Evolutionary conservation across 2,113 vertebrate species (phyloP).

Genomic region (Cebus imitator): DNA sequence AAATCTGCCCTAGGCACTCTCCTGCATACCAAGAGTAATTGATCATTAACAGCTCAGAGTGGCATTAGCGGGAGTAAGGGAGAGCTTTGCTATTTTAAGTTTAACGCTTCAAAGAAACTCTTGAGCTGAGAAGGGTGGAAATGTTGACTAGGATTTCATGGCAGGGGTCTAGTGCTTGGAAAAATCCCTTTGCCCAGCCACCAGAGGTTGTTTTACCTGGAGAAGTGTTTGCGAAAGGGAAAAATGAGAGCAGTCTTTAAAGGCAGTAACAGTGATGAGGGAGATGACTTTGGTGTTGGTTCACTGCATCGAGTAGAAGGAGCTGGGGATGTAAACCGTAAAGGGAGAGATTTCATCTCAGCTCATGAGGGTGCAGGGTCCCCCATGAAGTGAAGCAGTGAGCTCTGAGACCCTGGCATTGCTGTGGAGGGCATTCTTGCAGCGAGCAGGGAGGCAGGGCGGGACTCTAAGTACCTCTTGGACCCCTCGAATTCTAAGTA

Average conservation of each 20-base stretch:
- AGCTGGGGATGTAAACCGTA: too few species aligned
- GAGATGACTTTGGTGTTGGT: neutral
- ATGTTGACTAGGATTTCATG: slow-evolving; percentile 55
- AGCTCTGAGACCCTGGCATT: neutral
- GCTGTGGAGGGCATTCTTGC: neutral
- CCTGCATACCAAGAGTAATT: slow-evolving; percentile 16
- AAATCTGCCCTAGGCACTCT: neutral
- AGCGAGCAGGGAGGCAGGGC: neutral
- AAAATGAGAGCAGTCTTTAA: neutral
- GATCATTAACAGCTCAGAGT: slow-evolving; percentile 63
- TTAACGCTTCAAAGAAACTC: slow-evolving; percentile 70
- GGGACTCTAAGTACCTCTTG: neutral
- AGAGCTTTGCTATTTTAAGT: slow-evolving; percentile 54
- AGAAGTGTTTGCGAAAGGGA: neutral
- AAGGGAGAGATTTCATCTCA: neutral
- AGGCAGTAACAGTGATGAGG: neutral
- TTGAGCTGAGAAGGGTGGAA: neutral
- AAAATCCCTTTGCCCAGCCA: slow-evolving; percentile 19
- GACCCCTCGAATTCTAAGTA: neutral
- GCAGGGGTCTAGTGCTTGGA: slow-evolving; percentile 7
- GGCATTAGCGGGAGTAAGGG: neutral
- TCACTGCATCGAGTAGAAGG: neutral
- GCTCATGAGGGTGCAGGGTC: too few species aligned
- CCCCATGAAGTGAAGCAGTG: neutral
- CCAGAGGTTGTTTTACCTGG: neutral